These are phyloP conservation scores for Hirtodrosophila histrioides DNA, from an alignment of 2,888 invertebrate genomes.

Conservation along the genomic window DNA sequence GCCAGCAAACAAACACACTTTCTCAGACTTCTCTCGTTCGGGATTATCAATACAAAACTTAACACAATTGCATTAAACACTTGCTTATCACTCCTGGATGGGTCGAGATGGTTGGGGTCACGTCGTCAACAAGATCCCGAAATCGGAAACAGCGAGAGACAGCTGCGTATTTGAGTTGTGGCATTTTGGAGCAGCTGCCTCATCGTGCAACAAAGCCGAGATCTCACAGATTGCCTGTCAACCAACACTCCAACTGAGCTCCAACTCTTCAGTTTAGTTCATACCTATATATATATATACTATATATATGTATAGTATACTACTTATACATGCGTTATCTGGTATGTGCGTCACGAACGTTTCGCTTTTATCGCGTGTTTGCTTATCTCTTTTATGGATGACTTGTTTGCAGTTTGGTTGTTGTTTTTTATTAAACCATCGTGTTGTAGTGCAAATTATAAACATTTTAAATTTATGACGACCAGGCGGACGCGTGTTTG, in stretches of 20 bases:
- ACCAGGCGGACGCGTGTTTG: conserved; percentile 39
- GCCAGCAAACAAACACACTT: conserved; percentile 81
- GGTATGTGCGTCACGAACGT: conserved; percentile 61
- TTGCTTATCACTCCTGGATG: conserved; percentile 34
- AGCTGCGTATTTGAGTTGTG: conserved; percentile 72
- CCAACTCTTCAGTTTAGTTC: not conserved
- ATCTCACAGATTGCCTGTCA: conserved; percentile 72
- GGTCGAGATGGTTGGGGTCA: conserved; percentile 33
- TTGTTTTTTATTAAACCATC: conserved; percentile 32
- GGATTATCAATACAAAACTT: conserved; percentile 7
- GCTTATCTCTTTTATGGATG: conserved; percentile 65
- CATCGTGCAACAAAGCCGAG: conserved; percentile 84
- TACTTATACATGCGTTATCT: conserved; percentile 29
- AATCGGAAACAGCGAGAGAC: conserved; percentile 84
- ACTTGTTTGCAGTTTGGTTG: conserved; percentile 40
- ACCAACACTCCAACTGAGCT: conserved; percentile 30
- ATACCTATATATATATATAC: conserved; percentile 16
- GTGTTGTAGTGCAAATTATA: conserved; percentile 55
- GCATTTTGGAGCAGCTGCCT: conserved; percentile 78
- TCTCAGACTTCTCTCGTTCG: conserved; percentile 53
- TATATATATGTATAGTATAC: too few relatives aligned
- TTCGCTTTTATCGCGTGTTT: conserved; percentile 60
- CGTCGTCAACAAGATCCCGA: conserved; percentile 83
- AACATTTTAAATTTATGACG: conserved; percentile 48
- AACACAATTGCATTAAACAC: conserved; percentile 35